Conservation (phyloP, 2,113 vertebrate species). For the Scomber scombrus region DNA sequence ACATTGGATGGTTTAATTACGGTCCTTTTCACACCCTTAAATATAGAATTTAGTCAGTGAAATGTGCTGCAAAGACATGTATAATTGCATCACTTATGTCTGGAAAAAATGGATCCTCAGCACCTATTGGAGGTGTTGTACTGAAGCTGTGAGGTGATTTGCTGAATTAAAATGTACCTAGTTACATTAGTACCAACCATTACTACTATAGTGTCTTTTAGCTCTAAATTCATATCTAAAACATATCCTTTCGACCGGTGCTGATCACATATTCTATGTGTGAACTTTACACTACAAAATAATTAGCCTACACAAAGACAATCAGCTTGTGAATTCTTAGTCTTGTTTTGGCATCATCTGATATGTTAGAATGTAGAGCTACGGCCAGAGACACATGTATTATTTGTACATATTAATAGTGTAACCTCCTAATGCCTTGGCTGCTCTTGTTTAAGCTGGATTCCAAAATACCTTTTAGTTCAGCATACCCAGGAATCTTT, state of each 20-base stretch:
- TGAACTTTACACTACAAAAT: neutral
- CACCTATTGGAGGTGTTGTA: constrained; percentile 1
- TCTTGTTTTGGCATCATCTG: neutral
- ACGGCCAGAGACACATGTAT: neutral
- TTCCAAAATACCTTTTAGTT: neutral
- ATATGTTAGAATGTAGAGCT: neutral
- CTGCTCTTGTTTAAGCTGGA: neutral
- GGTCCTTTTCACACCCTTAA: constrained; percentile 41
- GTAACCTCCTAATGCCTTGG: neutral
- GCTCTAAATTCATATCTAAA: neutral
- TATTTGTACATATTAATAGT: neutral
- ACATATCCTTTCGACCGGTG: neutral
- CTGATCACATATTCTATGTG: neutral
- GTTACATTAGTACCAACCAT: neutral
- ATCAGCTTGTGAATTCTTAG: constrained; percentile 1
- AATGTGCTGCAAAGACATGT: constrained; percentile 27
- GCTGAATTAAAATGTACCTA: neutral
- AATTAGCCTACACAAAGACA: neutral
- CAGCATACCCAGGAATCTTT: neutral
- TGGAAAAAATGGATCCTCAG: constrained; percentile 10
- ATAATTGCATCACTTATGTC: constrained; percentile 41
- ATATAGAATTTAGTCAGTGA: constrained; percentile 44
- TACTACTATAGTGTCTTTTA: neutral
- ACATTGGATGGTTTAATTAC: constrained; percentile 62
- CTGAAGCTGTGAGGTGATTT: constrained; percentile 1